Conservation (phyloP, 2,113 vertebrate genomes). For the Spea bombifrons region DNA sequence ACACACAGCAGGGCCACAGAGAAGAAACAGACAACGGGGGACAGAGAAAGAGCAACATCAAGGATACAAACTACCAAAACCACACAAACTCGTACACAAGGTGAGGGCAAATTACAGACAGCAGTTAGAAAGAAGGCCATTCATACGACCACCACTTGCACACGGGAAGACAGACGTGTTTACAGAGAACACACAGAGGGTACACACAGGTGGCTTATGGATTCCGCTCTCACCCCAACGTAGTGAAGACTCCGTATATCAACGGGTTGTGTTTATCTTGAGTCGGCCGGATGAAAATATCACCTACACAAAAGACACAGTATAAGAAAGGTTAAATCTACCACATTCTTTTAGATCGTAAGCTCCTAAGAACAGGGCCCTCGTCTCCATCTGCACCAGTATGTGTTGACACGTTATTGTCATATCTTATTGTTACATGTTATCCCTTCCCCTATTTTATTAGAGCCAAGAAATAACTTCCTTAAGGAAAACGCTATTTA, state of each 20-base stretch:
- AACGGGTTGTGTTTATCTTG: conserved; percentile 76
- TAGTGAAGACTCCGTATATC: conserved; percentile 77
- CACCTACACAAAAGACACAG: conserved; percentile 59
- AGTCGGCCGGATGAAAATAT: conserved; percentile 76
- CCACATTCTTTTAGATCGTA: too few species aligned
- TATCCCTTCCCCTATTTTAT: too few species aligned
- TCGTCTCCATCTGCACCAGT: too few species aligned
- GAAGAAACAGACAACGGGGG: conserved; percentile 7
- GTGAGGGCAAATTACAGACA: background rate
- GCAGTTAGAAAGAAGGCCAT: background rate
- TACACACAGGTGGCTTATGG: background rate
- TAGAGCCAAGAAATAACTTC: too few species aligned
- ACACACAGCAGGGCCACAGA: conserved; percentile 3
- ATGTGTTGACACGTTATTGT: too few species aligned
- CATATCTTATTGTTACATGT: too few species aligned
- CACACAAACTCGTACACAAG: background rate
- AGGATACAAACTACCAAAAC: background rate
- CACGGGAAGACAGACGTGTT: background rate
- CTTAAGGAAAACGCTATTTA: too few species aligned
- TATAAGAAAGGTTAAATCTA: background rate
- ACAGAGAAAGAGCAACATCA: background rate
- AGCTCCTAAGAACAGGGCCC: too few species aligned
- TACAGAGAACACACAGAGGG: background rate
- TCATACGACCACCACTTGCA: too few species aligned
- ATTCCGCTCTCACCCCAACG: conserved; percentile 65